Conservation (phyloP, 2,888 invertebrate species). For the Pseudococcus jackbeardsleyi region DNA sequence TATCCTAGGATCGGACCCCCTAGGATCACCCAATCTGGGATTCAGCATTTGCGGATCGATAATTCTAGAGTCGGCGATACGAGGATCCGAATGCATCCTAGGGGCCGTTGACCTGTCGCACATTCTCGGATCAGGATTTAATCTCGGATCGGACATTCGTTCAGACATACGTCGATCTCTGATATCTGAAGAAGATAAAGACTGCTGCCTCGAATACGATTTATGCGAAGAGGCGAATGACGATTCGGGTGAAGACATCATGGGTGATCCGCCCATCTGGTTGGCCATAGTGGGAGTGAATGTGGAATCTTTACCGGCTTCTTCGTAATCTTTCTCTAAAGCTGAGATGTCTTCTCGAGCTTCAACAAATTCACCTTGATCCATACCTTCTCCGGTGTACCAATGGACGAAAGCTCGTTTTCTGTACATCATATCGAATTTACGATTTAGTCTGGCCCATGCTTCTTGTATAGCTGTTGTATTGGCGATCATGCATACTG, state of each 20-base stretch:
- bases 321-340: conserved; percentile 62
- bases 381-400: conserved; percentile 64
- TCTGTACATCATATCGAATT: conserved; percentile 62
- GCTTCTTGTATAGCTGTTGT: conserved; percentile 61
- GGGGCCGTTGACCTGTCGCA: not conserved
- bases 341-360: conserved; percentile 60
- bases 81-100: conserved; percentile 37
- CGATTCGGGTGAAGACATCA: conserved; percentile 34
- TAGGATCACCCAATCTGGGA: conserved; percentile 19
- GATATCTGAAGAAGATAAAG: not conserved
- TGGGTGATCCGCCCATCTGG: not conserved
- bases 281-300: conserved; percentile 21
- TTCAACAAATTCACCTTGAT: conserved; percentile 59
- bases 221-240: conserved; percentile 39
- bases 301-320: conserved; percentile 59
- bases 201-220: conserved; percentile 38
- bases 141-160: conserved; percentile 22
- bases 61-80: not conserved
- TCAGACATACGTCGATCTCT: conserved; percentile 39
- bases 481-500: conserved; percentile 61
- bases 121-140: conserved; percentile 46
- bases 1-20: not conserved
- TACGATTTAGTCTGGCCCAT: conserved; percentile 57
- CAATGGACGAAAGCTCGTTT: conserved; percentile 61
- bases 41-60: conserved; percentile 30